phyloP scores from a whole-genome alignment of 2,113 vertebrate species.

The Camelus bactrianus region DNA sequence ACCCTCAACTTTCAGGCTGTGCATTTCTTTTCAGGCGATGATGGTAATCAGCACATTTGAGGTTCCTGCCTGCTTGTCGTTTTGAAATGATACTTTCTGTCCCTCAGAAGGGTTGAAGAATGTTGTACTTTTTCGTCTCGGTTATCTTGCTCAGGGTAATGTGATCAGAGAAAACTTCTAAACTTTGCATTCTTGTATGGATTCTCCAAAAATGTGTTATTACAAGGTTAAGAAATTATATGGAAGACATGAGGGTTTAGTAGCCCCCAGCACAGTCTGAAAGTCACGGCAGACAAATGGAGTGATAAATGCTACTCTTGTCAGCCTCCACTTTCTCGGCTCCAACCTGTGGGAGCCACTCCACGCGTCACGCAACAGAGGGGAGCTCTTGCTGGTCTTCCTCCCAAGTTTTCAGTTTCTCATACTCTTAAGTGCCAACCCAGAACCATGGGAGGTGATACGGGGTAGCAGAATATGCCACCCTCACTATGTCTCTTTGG shows the following conservation, averaged over 20 bases:
- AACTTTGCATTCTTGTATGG: not conserved
- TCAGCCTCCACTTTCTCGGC: not conserved
- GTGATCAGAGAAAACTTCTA: not conserved
- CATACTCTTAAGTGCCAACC: not conserved
- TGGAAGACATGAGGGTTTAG: not conserved
- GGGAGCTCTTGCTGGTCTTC: not conserved
- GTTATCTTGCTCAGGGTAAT: not conserved
- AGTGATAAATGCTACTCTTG: not conserved
- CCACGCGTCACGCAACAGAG: not conserved
- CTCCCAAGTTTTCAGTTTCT: not conserved
- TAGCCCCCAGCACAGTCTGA: too few species aligned
- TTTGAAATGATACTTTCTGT: constrained; percentile 42
- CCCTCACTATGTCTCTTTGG: not conserved
- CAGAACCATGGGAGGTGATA: not conserved
- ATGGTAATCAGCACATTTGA: not conserved
- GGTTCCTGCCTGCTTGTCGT: not conserved
- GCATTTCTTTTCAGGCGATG: too few species aligned
- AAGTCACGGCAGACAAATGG: not conserved
- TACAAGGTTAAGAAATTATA: not conserved
- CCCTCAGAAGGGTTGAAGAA: not conserved
- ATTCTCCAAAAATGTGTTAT: not conserved
- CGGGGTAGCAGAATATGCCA: not conserved
- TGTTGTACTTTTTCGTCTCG: not conserved
- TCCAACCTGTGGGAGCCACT: not conserved
- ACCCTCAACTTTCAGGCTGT: too few species aligned